Conservation (phyloP, 2,113 vertebrate species). For the Semicossyphus pulcher region DNA sequence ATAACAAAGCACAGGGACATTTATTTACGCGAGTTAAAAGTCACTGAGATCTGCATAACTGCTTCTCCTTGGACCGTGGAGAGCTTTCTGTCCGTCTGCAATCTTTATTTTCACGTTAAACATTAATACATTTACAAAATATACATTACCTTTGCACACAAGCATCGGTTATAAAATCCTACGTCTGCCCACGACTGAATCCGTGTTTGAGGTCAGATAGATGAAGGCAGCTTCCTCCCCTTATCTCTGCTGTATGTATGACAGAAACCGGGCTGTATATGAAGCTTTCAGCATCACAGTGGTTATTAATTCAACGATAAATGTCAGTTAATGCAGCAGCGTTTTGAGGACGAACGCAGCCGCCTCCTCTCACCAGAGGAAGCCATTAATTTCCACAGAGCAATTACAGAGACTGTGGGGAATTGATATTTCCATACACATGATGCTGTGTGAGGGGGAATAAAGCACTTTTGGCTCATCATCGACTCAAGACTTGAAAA, state of each 20-base stretch:
- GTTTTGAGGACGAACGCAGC: slow-evolving; percentile 43
- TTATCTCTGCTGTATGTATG: slow-evolving; percentile 19
- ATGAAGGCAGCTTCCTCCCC: slow-evolving; percentile 11
- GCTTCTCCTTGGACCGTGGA: slow-evolving; percentile 29
- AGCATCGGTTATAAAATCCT: slow-evolving; percentile 7
- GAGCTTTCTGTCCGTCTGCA: background rate
- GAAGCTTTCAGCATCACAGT: slow-evolving; percentile 2
- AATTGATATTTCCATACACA: slow-evolving; percentile 52
- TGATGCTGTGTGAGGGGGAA: slow-evolving; percentile 47
- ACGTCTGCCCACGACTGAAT: background rate
- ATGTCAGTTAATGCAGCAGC: slow-evolving; percentile 29
- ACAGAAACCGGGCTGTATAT: background rate
- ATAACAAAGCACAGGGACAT: slow-evolving; percentile 62
- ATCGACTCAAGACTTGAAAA: slow-evolving; percentile 45
- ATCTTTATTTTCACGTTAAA: slow-evolving; percentile 14
- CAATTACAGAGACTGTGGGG: slow-evolving; percentile 59
- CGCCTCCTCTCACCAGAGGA: slow-evolving; percentile 57
- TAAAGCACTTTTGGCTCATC: slow-evolving; percentile 29
- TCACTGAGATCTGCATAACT: slow-evolving; percentile 23
- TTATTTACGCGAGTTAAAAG: slow-evolving; percentile 54
- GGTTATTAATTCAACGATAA: slow-evolving; percentile 60
- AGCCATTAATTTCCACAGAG: slow-evolving; percentile 61
- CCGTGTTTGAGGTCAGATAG: background rate
- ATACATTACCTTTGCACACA: slow-evolving; percentile 2
- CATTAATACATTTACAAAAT: slow-evolving; percentile 18